A percentile compares a stretch with the other conserved stretches of the same genome.
Evolutionary conservation across 2,113 vertebrate species (phyloP).

Genomic region (Glaucomys volans): DNA sequence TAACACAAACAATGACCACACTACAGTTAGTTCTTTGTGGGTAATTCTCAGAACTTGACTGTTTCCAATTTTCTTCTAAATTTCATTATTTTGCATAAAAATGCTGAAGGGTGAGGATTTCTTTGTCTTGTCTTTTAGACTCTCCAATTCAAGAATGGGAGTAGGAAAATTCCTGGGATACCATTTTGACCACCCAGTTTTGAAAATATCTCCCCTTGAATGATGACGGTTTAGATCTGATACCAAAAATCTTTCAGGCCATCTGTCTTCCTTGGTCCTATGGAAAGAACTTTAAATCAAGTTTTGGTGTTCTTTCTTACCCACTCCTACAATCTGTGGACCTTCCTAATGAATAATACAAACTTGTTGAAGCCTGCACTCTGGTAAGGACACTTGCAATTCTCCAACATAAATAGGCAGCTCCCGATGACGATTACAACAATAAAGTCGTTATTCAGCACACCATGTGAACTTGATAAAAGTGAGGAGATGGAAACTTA

Average conservation of each 20-base stretch:
- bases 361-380: neutral
- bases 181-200: constrained; percentile 1
- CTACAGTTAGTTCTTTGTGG: neutral
- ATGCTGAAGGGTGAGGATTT: neutral
- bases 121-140: neutral
- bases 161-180: constrained; percentile 40
- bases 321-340: neutral
- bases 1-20: constrained; percentile 42
- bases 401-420: neutral
- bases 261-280: neutral
- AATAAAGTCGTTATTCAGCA: neutral
- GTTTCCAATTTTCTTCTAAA: constrained; percentile 40
- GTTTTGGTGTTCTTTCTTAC: constrained; percentile 47
- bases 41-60: constrained; percentile 57
- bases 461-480: constrained; percentile 44
- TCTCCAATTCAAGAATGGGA: neutral
- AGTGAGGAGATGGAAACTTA: neutral
- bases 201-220: neutral
- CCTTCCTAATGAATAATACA: constrained; percentile 31
- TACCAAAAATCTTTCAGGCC: neutral
- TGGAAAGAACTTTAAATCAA: neutral
- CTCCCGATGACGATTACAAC: constrained; percentile 40
- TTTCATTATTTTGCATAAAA: constrained; percentile 62
- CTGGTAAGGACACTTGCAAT: neutral
- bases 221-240: constrained; percentile 44